Percentiles rank a stretch among this genome's conserved stretches.
Conservation (phyloP, 2,888 invertebrate species). For the Acronicta alni region DNA sequence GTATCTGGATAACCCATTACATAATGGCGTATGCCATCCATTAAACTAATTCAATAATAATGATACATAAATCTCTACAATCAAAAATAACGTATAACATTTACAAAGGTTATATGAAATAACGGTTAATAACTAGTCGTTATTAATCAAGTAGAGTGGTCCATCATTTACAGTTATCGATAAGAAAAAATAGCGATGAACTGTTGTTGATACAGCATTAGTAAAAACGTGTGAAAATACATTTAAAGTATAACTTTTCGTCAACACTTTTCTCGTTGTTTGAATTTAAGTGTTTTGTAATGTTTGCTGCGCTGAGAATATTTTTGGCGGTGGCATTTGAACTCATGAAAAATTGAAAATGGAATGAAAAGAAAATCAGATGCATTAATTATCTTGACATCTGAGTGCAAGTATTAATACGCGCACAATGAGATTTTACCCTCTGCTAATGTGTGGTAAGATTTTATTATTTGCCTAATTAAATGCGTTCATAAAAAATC, state of each 20-base stretch:
- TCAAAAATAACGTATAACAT: constrained; percentile 32
- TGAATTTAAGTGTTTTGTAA: constrained; percentile 14
- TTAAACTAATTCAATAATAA: constrained; percentile 26
- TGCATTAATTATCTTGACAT: too few species aligned
- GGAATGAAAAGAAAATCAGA: too few species aligned
- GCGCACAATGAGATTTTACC: too few species aligned
- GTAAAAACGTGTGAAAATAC: constrained; percentile 14
- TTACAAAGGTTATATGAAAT: constrained; percentile 43
- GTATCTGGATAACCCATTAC: constrained; percentile 22
- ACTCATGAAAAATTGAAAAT: too few species aligned
- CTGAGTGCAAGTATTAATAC: too few species aligned
- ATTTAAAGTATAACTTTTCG: not conserved
- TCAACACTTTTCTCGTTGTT: constrained; percentile 10
- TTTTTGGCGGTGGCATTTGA: constrained; percentile 1
- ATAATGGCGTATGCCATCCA: constrained; percentile 29
- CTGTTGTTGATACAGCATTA: constrained; percentile 20
- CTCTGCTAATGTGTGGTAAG: too few species aligned
- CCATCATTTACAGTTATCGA: constrained; percentile 50
- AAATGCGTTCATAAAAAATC: too few species aligned
- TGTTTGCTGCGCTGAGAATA: not conserved
- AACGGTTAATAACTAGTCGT: constrained; percentile 48
- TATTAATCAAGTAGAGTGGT: constrained; percentile 54
- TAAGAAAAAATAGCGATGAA: constrained; percentile 26
- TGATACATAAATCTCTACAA: constrained; percentile 28
- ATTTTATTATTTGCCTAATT: too few species aligned